Percentiles rank a stretch among this genome's conserved stretches.
Conservation (phyloP, 2,888 invertebrate species). For the Physocephala rufipes region DNA sequence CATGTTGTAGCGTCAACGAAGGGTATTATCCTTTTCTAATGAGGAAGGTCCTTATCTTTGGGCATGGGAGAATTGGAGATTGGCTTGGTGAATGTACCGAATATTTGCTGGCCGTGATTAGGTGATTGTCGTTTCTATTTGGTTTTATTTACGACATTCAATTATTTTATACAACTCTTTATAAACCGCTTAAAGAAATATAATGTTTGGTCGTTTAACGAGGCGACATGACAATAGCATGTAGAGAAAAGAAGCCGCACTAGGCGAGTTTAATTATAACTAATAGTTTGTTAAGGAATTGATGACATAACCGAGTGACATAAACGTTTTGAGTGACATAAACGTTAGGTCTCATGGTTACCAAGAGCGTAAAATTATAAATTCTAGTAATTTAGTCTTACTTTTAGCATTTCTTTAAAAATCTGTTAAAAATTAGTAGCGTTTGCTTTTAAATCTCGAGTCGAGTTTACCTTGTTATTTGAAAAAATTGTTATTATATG, state of each 20-base stretch:
- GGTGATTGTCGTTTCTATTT: neutral
- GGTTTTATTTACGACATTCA: conserved; percentile 30
- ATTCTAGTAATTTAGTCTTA: neutral
- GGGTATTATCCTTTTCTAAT: conserved; percentile 34
- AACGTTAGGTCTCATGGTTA: neutral
- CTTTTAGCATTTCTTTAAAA: too few species aligned
- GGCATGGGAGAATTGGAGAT: neutral
- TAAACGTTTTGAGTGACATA: neutral
- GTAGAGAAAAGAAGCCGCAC: neutral
- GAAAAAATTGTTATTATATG: too few species aligned
- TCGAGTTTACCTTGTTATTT: too few species aligned
- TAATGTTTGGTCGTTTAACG: conserved; percentile 34
- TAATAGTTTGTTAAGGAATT: neutral
- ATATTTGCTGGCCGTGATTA: neutral
- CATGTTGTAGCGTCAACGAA: conserved; percentile 32
- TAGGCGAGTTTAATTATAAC: neutral
- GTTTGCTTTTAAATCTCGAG: too few species aligned
- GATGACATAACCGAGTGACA: neutral
- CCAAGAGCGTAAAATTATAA: neutral
- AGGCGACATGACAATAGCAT: neutral
- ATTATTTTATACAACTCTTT: conserved; percentile 33
- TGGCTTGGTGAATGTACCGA: neutral
- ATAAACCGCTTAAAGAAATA: conserved; percentile 26
- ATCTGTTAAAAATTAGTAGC: too few species aligned
- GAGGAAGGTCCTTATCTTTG: conserved; percentile 9